Evolutionary conservation across 2,113 vertebrate species (phyloP), one percentile per base, ranked within the genome.

Genomic region (Mormoops blainvillei): DNA sequence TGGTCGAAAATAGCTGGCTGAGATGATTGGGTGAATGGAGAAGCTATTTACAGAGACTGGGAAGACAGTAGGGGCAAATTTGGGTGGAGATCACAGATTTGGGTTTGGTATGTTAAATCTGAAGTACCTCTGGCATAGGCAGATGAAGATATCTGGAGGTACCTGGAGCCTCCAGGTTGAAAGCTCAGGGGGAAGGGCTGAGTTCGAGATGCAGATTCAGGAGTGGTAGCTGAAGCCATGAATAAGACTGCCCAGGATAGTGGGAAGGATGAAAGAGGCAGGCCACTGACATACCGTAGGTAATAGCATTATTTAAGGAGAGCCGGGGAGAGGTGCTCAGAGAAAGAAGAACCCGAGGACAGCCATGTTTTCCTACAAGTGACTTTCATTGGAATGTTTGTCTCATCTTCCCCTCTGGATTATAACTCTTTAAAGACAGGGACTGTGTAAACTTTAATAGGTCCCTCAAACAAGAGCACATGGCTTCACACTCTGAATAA

Each of bases 361-460:
- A 88, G 22, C 31, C 68, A 12, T 70, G 89, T 33, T 86, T 80
- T 43, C 58, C 83, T 78, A 67, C 7, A 24, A 95, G 43, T 93
- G 95, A 91, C 93, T 94, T 91, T 89, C 85, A 52, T 83, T 52
- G 73, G 82, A 91, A 89, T 94, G 45, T 91, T 83, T 93, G 68
- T 82, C 43, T 95, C 91, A 89, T 93, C 68, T 73, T 89, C 73
- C 84, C 91, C 74, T 95, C 85, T 94, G 88, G 73, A 97, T 91
- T 94, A 95, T 83, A 97, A 20, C 63, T 94, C 82, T 88, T 96
- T 87, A 94, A 96, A 97, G 78, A 76, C 50, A 65, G 86, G 50
- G 61, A 91, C 63, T 93, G 63, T 91, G 94, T 94, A 96, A 96
- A 96, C 91, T 83, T 95, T 28, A 93, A 94, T 65, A 94, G 95